Evolutionary conservation across 2,797 vertebrate genomes (phyloP).

Genomic region (Rhinichthys osculus): DNA sequence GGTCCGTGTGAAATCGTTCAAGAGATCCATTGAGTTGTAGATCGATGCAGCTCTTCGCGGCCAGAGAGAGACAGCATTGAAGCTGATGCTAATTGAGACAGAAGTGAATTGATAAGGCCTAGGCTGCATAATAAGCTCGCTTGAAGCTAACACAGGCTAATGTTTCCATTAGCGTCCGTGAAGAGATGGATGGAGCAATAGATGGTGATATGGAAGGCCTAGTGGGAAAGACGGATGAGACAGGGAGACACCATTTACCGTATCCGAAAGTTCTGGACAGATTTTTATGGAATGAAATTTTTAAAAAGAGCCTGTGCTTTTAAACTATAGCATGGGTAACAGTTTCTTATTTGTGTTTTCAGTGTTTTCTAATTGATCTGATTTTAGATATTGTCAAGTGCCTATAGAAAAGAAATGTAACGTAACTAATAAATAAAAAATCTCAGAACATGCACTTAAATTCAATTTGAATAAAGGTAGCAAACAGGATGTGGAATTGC

Average conservation of each 20-base stretch:
- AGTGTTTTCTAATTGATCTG: background rate
- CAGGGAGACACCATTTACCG: conserved; percentile 22
- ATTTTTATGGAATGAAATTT: background rate
- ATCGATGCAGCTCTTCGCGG: conserved; percentile 26
- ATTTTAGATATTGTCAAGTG: background rate
- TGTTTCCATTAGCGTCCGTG: conserved; percentile 50
- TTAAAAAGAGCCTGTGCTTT: background rate
- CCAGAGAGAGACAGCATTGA: conserved; percentile 27
- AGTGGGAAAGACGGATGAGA: conserved; percentile 70
- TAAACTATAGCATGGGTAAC: background rate
- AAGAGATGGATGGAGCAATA: conserved; percentile 44
- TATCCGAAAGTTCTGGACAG: background rate
- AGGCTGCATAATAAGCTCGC: conserved; percentile 45
- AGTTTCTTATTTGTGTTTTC: background rate
- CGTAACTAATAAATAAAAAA: background rate
- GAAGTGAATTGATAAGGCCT: conserved; percentile 52
- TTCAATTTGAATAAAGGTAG: background rate
- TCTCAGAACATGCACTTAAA: background rate
- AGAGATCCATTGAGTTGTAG: conserved; percentile 45
- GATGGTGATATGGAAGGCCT: conserved; percentile 26
- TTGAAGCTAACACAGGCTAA: conserved; percentile 55
- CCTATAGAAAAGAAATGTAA: too few species aligned
- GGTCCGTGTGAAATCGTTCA: conserved; percentile 22
- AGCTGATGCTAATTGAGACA: conserved; percentile 47
- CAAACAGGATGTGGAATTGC: background rate